These are phyloP conservation scores for Polymixis lichenea DNA, from an alignment of 2,888 invertebrate genomes.

Conservation along the genomic window DNA sequence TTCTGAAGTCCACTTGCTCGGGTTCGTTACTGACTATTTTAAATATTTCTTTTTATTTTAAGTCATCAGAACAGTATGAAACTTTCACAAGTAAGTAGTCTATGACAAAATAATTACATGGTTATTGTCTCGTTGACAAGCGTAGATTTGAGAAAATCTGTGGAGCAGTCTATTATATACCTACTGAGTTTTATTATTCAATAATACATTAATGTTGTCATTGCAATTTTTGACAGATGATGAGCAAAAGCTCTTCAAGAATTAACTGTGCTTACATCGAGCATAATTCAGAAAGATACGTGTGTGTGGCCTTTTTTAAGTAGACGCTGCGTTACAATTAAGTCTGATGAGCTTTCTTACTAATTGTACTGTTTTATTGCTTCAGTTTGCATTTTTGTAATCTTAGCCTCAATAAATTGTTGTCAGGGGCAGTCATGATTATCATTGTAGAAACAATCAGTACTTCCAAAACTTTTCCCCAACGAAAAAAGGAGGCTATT, in stretches of 20 bases:
- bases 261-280: conserved; percentile 20
- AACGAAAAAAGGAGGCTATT: too few relatives aligned
- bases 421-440: too few relatives aligned
- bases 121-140: too few relatives aligned
- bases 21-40: neutral
- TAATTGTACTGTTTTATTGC: too few relatives aligned
- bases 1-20: conserved; percentile 19
- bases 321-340: too few relatives aligned
- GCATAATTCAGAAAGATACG: conserved; percentile 28
- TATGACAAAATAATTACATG: neutral
- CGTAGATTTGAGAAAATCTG: too few relatives aligned
- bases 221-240: conserved; percentile 4
- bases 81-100: neutral
- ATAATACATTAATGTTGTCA: neutral
- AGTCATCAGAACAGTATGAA: neutral
- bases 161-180: too few relatives aligned
- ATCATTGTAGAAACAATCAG: too few relatives aligned
- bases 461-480: too few relatives aligned
- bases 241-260: conserved; percentile 20
- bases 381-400: too few relatives aligned
- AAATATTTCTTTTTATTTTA: too few relatives aligned
- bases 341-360: neutral
- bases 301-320: conserved; percentile 9
- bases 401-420: too few relatives aligned
- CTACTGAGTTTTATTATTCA: neutral